A percentile compares a stretch with the other conserved stretches of the same genome.
Evolutionary conservation across 2,113 vertebrate genomes (phyloP).

Genomic region (Oceanodroma tethys): DNA sequence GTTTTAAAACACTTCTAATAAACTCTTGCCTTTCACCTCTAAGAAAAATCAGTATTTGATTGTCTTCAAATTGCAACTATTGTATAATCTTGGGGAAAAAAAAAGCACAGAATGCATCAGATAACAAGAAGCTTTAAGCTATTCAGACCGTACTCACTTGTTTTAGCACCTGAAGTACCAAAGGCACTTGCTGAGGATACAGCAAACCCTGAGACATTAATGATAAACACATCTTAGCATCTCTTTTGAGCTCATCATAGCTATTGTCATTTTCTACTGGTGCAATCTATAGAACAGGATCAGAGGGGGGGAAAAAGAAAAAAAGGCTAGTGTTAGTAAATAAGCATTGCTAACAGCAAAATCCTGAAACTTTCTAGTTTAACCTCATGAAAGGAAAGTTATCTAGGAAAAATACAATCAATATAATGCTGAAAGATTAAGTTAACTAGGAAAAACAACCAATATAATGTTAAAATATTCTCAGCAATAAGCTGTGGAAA

Average conservation of each 20-base stretch:
- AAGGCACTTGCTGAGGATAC: constrained; percentile 91
- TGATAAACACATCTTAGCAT: constrained; percentile 93
- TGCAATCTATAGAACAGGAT: constrained; percentile 81
- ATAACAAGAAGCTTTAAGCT: not conserved
- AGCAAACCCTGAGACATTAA: constrained; percentile 97
- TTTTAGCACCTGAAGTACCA: constrained; percentile 88
- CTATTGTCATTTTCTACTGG: constrained; percentile 96
- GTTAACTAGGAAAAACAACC: not conserved
- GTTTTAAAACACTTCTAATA: not conserved
- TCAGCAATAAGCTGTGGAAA: not conserved
- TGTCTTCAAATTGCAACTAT: not conserved
- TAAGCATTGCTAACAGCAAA: not conserved
- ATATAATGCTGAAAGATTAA: not conserved
- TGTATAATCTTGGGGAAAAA: not conserved
- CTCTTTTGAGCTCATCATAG: constrained; percentile 96
- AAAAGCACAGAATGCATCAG: not conserved
- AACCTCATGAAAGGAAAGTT: not conserved
- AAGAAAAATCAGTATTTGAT: not conserved
- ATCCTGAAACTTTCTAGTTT: not conserved
- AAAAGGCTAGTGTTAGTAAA: not conserved
- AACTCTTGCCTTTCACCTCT: not conserved
- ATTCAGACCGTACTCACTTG: constrained; percentile 76
- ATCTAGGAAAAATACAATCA: not conserved
- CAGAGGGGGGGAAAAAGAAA: not conserved
- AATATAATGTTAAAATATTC: not conserved